A percentile compares a stretch with the other conserved stretches of the same genome.
Evolutionary conservation across 2,113 vertebrate species (phyloP).

Genomic region (Salvator merianae): DNA sequence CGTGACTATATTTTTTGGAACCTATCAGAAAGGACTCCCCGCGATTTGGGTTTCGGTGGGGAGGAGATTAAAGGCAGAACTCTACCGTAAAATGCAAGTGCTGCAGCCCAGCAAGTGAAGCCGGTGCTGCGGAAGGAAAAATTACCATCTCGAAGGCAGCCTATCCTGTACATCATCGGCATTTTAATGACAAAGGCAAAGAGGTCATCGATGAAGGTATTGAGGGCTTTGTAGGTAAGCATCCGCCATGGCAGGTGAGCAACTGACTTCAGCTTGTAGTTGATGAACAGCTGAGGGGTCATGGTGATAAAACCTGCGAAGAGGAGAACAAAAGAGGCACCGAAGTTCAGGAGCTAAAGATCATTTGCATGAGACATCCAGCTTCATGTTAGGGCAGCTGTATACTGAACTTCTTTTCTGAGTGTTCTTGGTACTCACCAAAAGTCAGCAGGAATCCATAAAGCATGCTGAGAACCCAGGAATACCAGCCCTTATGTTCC

Average conservation of each 20-base stretch:
- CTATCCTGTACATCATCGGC: constrained; percentile 98
- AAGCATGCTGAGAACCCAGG: constrained; percentile 94
- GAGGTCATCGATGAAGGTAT: constrained; percentile 96
- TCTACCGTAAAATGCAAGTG: background rate
- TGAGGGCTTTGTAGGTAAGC: constrained; percentile 96
- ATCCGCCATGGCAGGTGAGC: constrained; percentile 96
- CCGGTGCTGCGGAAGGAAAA: too few species aligned
- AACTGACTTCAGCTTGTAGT: constrained; percentile 97
- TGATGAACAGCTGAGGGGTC: constrained; percentile 96
- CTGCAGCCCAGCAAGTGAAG: too few species aligned
- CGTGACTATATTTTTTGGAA: too few species aligned
- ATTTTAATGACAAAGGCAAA: constrained; percentile 98
- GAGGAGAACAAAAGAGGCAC: background rate
- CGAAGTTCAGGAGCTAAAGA: background rate
- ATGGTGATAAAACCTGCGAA: constrained; percentile 91
- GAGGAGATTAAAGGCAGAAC: background rate
- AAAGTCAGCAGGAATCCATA: constrained; percentile 96
- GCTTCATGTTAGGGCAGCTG: too few species aligned
- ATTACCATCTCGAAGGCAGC: constrained; percentile 93
- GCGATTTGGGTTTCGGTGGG: background rate
- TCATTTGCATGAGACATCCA: background rate
- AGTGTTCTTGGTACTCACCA: constrained; percentile 73
- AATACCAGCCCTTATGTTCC: constrained; percentile 98
- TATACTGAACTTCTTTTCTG: too few species aligned
- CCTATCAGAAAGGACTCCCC: too few species aligned